These are phyloP conservation scores for Spodoptera litura DNA, from an alignment of 1,140 invertebrate genomes.

Conservation along the genomic window DNA sequence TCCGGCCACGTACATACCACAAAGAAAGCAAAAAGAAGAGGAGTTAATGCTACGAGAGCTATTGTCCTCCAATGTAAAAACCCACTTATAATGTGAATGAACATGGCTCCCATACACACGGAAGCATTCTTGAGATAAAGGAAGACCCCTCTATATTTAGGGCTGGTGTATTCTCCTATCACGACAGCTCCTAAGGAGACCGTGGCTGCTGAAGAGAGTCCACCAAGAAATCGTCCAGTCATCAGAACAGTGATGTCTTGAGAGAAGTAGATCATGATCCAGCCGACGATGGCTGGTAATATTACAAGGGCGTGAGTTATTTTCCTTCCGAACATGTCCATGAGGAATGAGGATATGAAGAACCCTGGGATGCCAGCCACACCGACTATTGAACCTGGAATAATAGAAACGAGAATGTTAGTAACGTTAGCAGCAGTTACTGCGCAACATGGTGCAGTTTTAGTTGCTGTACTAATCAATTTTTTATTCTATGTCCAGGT, in stretches of 20 bases:
- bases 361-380: constrained; percentile 50
- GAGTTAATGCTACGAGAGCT: constrained; percentile 60
- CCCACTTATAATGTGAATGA: constrained; percentile 65
- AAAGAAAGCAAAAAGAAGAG: constrained; percentile 56
- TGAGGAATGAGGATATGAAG: constrained; percentile 54
- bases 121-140: constrained; percentile 73
- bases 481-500: too few species aligned
- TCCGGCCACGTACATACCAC: constrained; percentile 74
- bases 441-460: too few species aligned
- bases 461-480: too few species aligned
- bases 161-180: constrained; percentile 57
- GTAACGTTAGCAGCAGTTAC: background rate
- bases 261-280: constrained; percentile 51
- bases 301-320: constrained; percentile 36
- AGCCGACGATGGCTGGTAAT: constrained; percentile 50
- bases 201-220: constrained; percentile 45
- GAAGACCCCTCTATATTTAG: constrained; percentile 64
- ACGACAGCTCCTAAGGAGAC: constrained; percentile 48
- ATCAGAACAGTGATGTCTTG: constrained; percentile 22
- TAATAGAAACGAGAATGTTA: background rate
- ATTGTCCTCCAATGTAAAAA: constrained; percentile 68
- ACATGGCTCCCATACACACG: constrained; percentile 67
- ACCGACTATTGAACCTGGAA: constrained; percentile 55
- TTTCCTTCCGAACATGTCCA: constrained; percentile 52
- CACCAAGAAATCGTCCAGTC: constrained; percentile 48